These are phyloP conservation scores for Cryptoprocta ferox DNA, from an alignment of 2,797 vertebrate genomes.

Conservation along the genomic window DNA sequence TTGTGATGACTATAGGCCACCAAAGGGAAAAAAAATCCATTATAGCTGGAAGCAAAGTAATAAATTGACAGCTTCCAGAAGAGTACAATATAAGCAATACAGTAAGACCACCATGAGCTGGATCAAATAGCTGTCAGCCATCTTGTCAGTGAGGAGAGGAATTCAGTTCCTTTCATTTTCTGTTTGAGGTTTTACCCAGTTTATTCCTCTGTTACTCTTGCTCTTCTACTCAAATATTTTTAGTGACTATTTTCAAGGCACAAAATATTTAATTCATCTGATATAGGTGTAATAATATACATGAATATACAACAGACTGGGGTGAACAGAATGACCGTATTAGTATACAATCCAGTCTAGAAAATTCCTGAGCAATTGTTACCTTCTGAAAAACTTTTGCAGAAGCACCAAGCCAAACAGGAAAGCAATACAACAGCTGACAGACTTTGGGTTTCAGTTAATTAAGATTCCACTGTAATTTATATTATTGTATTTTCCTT, in stretches of 20 bases:
- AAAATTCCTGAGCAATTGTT: not conserved
- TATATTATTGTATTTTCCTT: not conserved
- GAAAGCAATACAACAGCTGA: not conserved
- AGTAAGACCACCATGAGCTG: not conserved
- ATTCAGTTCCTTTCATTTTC: not conserved
- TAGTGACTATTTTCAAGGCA: not conserved
- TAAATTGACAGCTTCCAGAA: not conserved
- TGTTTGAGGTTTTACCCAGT: not conserved
- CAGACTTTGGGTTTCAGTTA: not conserved
- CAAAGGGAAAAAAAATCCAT: not conserved
- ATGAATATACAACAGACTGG: not conserved
- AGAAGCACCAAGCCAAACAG: not conserved
- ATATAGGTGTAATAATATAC: not conserved
- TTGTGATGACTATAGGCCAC: not conserved
- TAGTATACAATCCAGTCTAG: not conserved
- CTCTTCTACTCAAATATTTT: not conserved
- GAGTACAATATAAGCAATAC: not conserved
- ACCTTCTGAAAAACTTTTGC: not conserved
- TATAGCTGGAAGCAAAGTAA: not conserved
- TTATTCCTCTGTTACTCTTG: not conserved
- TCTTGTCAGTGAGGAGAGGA: not conserved
- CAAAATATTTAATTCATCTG: not conserved
- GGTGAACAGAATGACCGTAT: not conserved
- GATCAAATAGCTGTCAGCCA: not conserved
- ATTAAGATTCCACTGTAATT: not conserved